Evolutionary conservation across 2,113 vertebrate species (phyloP), one percentile per base, ranked within the genome.

Genomic region (Corythornis vintsioides): DNA sequence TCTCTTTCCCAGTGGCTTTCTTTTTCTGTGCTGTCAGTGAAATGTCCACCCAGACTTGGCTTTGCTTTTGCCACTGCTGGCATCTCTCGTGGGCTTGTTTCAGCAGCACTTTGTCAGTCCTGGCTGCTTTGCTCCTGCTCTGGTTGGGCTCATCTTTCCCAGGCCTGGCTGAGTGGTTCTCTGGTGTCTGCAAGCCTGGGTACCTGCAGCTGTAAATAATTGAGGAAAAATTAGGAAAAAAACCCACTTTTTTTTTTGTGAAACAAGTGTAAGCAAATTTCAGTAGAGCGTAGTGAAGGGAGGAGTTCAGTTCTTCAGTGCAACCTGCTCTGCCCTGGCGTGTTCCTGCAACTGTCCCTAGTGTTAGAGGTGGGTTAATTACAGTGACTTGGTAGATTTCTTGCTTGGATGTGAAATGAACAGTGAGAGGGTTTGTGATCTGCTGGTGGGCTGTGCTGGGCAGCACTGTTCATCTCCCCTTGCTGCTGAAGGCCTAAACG

Each of bases 11-110:
- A 35, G 53, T 40, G 59, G 48, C 59, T 89, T 89, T 81, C 47
- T 80, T 31, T 89, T 53, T 47, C 90, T 93, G 26, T 80, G 18
- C 72, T 85, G 86, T 86, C 79, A 88, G 88, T 33, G 79, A 86
- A 65, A 71, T 7, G 2, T 83, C 64, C 45, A 56, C 61, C 20
- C 63, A 33, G 21, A 11, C 55, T 83, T 45, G 33, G 47, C 72
- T 84, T 67, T 47, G 48, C 82, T 79, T 48, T 79, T 48, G 77
- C 61, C 33, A 56, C 4, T 38, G 31, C 87, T 74, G 19, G 52
- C 29, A 5, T 60, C 57, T 84, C 88, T 91, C 8, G 0, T 56
- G 85, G 90, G 75, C 35, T 10, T 82, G 90, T 17, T 64, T 86
- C 76, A 82, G 78, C 66, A 64, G 74, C 15, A 29, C 57, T 85